Evolutionary conservation across 2,113 vertebrate genomes (phyloP).

Genomic region (Phrynosoma platyrhinos): DNA sequence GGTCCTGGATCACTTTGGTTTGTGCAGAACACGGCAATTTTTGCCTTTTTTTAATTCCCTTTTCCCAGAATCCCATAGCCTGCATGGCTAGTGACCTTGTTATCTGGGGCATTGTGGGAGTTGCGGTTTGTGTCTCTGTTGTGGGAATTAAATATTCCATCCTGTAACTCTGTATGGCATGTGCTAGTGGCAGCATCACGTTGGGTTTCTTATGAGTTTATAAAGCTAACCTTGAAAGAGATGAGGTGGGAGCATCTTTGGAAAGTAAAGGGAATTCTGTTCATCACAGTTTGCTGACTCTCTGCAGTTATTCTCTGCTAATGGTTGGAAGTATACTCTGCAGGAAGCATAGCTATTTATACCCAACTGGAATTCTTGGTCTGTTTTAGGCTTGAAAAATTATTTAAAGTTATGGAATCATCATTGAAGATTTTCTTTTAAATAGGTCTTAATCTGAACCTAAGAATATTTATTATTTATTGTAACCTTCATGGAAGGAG

Average conservation of each 20-base stretch:
- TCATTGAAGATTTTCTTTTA: neutral
- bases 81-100: neutral
- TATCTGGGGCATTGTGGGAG: neutral
- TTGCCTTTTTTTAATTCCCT: neutral
- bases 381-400: neutral
- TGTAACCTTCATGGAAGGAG: neutral
- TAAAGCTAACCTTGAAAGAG: neutral
- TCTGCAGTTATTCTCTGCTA: slow-evolving; percentile 18
- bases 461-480: neutral
- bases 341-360: slow-evolving; percentile 28
- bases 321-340: slow-evolving; percentile 22
- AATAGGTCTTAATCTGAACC: slow-evolving; percentile 1
- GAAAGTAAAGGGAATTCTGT: slow-evolving; percentile 26
- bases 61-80: neutral
- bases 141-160: neutral
- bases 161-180: neutral
- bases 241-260: neutral
- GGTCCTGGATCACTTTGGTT: neutral
- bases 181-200: neutral
- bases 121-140: neutral
- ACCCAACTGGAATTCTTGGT: neutral
- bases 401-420: neutral
- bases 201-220: neutral
- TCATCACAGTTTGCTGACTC: slow-evolving; percentile 1
- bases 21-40: neutral